These are phyloP conservation scores for Netelia virgata DNA, from an alignment of 2,888 invertebrate genomes.

Conservation along the genomic window DNA sequence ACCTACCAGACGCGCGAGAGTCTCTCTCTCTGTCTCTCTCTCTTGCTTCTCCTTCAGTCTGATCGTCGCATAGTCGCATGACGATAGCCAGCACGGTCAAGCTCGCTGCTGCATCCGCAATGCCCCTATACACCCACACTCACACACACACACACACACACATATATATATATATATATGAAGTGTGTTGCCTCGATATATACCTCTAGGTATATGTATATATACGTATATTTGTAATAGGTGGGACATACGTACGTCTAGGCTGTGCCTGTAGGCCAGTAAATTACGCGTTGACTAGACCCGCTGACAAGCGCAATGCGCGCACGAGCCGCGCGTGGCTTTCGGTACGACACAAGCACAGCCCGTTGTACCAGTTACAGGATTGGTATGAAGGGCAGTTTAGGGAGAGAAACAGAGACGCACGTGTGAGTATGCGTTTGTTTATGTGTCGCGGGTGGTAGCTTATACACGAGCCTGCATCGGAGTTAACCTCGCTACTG, in stretches of 20 bases:
- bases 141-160: background rate
- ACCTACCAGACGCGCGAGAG: constrained; percentile 61
- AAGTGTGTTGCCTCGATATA: background rate
- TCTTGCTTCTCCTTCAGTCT: constrained; percentile 35
- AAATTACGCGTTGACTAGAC: constrained; percentile 83
- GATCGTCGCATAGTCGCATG: constrained; percentile 66
- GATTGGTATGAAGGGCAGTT: background rate
- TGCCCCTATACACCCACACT: constrained; percentile 67
- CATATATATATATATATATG: background rate
- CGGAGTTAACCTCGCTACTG: constrained; percentile 66
- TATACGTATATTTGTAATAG: constrained; percentile 25
- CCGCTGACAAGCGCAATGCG: constrained; percentile 82
- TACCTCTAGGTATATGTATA: background rate
- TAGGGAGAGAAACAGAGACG: background rate
- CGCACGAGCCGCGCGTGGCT: constrained; percentile 70
- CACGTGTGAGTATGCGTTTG: constrained; percentile 54
- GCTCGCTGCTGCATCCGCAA: constrained; percentile 68
- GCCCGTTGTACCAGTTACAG: background rate
- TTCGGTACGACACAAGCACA: constrained; percentile 47
- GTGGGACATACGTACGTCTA: constrained; percentile 63
- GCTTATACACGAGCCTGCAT: constrained; percentile 36
- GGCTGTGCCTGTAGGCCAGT: constrained; percentile 72
- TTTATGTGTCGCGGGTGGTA: constrained; percentile 54
- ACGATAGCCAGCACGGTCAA: constrained; percentile 59
- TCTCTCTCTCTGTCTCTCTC: background rate